A percentile compares a stretch with the other conserved stretches of the same genome.
Evolutionary conservation across 92 coral and sea anemone genomes (phyloP).

Genomic region (Epizoanthus illoricatus): DNA sequence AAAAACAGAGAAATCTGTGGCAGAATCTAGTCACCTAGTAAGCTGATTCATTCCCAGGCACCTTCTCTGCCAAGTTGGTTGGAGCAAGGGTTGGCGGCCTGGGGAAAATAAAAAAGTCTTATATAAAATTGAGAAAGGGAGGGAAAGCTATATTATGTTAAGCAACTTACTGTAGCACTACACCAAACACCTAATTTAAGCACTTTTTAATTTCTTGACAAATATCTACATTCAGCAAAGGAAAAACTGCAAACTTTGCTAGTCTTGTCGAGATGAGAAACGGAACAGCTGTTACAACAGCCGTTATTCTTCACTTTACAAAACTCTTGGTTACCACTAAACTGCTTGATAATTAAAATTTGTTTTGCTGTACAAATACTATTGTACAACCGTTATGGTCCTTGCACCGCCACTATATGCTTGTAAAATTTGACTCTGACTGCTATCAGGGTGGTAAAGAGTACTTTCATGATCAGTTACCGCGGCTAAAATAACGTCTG

Average conservation of each 20-base stretch:
- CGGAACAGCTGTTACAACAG: too few relatives aligned
- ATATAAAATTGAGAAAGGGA: constrained; percentile 35
- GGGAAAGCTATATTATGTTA: neutral
- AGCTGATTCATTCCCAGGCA: constrained; percentile 36
- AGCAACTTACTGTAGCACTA: neutral
- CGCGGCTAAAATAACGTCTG: too few relatives aligned
- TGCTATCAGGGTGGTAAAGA: too few relatives aligned
- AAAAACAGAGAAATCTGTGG: too few relatives aligned
- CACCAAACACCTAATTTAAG: neutral
- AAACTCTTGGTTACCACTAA: neutral
- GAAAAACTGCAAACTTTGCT: neutral
- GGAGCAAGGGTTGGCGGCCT: constrained; percentile 45
- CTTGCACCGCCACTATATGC: neutral
- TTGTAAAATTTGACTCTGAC: neutral
- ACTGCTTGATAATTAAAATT: neutral
- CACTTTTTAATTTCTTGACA: neutral
- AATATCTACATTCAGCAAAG: neutral
- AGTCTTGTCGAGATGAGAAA: neutral
- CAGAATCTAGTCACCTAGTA: constrained; percentile 21
- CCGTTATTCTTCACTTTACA: neutral
- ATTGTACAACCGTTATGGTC: neutral
- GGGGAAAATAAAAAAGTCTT: constrained; percentile 28
- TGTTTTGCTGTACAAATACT: too few relatives aligned
- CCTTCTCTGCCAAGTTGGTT: constrained; percentile 41
- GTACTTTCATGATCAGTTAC: too few relatives aligned